A percentile compares a stretch with the other conserved stretches of the same genome.
Evolutionary conservation across 2,888 invertebrate species (phyloP).

Genomic region (Anarsia innoxiella): DNA sequence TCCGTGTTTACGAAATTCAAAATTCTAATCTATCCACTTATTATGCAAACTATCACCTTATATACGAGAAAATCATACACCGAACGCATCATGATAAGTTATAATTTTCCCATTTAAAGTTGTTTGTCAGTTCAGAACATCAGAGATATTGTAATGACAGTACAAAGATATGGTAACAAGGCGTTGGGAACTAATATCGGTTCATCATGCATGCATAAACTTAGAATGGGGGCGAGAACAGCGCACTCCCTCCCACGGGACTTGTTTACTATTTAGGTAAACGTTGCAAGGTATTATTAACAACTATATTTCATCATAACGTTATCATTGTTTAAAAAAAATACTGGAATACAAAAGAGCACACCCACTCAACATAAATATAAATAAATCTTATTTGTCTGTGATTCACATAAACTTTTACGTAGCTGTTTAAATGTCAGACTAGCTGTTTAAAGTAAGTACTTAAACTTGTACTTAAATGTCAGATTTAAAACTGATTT

Average conservation of each 20-base stretch:
- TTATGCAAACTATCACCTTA: conserved; percentile 4
- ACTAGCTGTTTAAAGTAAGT: no score
- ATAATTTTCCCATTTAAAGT: conserved; percentile 27
- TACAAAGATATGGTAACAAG: conserved; percentile 47
- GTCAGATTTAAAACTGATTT: no score
- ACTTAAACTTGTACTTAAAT: no score
- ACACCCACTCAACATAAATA: no score
- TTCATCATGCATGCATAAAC: conserved; percentile 62
- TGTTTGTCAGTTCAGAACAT: conserved; percentile 36
- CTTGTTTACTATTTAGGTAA: conserved; percentile 5
- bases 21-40: conserved; percentile 7
- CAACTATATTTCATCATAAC: no score
- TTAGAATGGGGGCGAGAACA: conserved; percentile 23
- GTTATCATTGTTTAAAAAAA: no score
- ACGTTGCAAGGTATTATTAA: no score
- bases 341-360: no score
- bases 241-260: conserved; percentile 1
- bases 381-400: no score
- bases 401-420: no score
- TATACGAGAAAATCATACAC: conserved; percentile 5
- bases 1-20: no score
- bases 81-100: conserved; percentile 2
- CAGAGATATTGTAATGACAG: conserved; percentile 53
- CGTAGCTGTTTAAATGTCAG: no score
- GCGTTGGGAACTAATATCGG: conserved; percentile 49